phyloP scores from a whole-genome alignment of 2,888 invertebrate genomes.

The Dryadula phaetusa region DNA sequence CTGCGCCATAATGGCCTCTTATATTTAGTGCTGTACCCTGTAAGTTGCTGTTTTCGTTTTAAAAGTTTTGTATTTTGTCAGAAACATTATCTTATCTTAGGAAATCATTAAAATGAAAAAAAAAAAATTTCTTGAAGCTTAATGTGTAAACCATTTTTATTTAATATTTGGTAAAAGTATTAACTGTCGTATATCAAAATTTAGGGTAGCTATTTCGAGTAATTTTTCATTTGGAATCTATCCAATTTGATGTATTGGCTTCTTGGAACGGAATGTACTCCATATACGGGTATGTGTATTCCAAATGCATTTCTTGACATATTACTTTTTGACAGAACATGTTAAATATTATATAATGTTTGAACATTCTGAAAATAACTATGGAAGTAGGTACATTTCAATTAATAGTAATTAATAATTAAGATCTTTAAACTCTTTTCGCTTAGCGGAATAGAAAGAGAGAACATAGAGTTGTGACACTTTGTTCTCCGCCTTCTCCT shows the following conservation, averaged over 20 bases:
- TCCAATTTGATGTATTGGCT: constrained; percentile 47
- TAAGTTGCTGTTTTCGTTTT: too few relatives aligned
- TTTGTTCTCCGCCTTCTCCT: too few relatives aligned
- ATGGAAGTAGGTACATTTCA: not conserved
- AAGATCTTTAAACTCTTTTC: too few relatives aligned
- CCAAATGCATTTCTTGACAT: constrained; percentile 24
- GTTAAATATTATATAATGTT: constrained; percentile 11
- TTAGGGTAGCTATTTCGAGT: constrained; percentile 30
- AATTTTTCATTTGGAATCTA: constrained; percentile 45
- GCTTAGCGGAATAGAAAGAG: too few relatives aligned
- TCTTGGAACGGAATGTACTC: constrained; percentile 34
- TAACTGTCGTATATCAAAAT: constrained; percentile 8
- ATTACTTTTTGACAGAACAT: constrained; percentile 19
- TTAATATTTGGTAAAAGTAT: not conserved
- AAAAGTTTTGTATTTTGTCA: too few relatives aligned
- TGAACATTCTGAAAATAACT: constrained; percentile 3
- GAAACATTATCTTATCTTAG: too few relatives aligned
- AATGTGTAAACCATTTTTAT: not conserved
- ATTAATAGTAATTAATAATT: too few relatives aligned
- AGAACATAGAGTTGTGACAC: too few relatives aligned
- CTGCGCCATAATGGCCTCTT: too few relatives aligned
- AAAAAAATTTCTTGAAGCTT: not conserved
- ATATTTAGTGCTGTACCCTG: too few relatives aligned
- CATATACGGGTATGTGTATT: constrained; percentile 9
- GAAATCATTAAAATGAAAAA: too few relatives aligned